Percentiles rank a stretch among this genome's conserved stretches.
Conservation (phyloP, 2,888 invertebrate genomes). For the Rhagonycha lutea region DNA sequence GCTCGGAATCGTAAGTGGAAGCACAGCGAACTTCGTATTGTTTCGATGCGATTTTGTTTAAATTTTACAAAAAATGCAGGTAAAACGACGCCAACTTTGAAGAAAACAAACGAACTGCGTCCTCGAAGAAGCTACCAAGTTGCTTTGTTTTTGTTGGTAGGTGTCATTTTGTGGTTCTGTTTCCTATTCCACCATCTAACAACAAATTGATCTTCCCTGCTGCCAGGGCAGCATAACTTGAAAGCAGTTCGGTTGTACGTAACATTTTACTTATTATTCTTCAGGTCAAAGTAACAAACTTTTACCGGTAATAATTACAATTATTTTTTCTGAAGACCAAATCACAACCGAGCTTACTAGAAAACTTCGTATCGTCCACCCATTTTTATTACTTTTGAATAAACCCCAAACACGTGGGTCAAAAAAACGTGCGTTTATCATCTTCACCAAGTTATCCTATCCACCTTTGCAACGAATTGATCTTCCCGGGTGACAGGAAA, state of each 20-base stretch:
- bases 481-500: not conserved
- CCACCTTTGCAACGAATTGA: not conserved
- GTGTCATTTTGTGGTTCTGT: not conserved
- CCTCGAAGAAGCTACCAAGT: not conserved
- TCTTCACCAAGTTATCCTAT: not conserved
- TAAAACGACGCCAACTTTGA: not conserved
- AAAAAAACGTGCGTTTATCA: not conserved
- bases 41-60: not conserved
- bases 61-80: not conserved
- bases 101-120: not conserved
- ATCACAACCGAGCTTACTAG: not conserved
- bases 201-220: constrained; percentile 1
- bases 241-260: not conserved
- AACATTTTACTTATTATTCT: not conserved
- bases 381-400: not conserved
- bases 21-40: not conserved
- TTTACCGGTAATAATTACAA: not conserved
- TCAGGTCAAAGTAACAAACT: not conserved
- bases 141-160: not conserved
- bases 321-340: not conserved
- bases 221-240: not conserved
- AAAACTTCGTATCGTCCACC: not conserved
- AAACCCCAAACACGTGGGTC: not conserved
- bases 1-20: not conserved
- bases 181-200: not conserved